Evolutionary conservation across 1,140 invertebrate species (phyloP).

Genomic region (Tenebrio molitor): DNA sequence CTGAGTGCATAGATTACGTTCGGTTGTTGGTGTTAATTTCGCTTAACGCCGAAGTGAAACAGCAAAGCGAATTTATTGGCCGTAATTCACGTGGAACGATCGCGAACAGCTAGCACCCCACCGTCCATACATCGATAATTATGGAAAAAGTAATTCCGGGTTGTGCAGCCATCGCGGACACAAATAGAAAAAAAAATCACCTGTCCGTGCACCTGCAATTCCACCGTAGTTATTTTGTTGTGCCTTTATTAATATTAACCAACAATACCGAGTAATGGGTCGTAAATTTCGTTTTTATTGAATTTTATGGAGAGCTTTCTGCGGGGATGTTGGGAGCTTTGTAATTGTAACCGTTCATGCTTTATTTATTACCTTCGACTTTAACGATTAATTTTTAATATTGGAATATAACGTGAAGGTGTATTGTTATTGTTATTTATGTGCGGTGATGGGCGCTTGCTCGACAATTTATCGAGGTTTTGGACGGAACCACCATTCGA

Average conservation of each 20-base stretch:
- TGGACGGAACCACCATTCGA: no score
- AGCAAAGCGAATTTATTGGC: conserved; percentile 36
- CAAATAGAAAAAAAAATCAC: conserved; percentile 35
- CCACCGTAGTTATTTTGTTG: conserved; percentile 18
- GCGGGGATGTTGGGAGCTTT: conserved; percentile 32
- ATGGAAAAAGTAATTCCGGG: conserved; percentile 21
- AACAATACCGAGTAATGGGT: conserved; percentile 25
- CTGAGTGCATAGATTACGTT: conserved; percentile 11
- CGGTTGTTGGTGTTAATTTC: conserved; percentile 21
- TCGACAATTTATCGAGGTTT: neutral
- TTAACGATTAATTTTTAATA: conserved; percentile 32
- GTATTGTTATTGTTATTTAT: conserved; percentile 24
- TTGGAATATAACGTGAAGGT: conserved; percentile 2
- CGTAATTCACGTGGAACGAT: conserved; percentile 18
- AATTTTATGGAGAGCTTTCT: conserved; percentile 31
- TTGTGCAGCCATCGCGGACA: conserved; percentile 7
- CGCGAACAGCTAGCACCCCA: conserved; percentile 30
- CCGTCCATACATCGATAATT: conserved; percentile 31
- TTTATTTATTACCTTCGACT: conserved; percentile 35
- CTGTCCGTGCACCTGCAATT: conserved; percentile 36
- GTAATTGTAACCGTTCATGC: conserved; percentile 22
- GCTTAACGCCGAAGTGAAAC: conserved; percentile 14
- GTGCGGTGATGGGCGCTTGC: no score
- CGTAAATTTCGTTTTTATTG: conserved; percentile 25
- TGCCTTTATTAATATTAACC: conserved; percentile 27